These are phyloP conservation scores for Idris sp. DNA, from an alignment of 1,140 invertebrate genomes.

Conservation along the genomic window DNA sequence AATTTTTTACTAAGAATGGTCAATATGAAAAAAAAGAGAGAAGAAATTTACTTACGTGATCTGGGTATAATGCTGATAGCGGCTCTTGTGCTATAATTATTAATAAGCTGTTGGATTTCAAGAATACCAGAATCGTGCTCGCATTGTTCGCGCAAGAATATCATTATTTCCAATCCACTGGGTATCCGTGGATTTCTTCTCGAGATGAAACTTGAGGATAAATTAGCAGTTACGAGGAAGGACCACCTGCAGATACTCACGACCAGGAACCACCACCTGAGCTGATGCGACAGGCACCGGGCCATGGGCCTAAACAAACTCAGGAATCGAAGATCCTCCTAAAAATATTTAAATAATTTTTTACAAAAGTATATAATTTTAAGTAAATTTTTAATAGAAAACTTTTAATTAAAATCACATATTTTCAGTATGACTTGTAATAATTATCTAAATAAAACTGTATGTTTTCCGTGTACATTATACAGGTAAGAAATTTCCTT, in stretches of 20 bases:
- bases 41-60: constrained; percentile 67
- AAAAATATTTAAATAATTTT: too few relatives aligned
- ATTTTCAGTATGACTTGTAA: too few relatives aligned
- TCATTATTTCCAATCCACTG: constrained; percentile 64
- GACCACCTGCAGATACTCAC: constrained; percentile 67
- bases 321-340: constrained; percentile 37
- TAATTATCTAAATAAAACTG: too few relatives aligned
- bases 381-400: too few relatives aligned
- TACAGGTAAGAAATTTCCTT: too few relatives aligned
- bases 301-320: constrained; percentile 72
- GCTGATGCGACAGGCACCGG: constrained; percentile 72
- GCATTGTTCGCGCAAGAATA: constrained; percentile 73
- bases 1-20: too few relatives aligned
- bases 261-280: constrained; percentile 74
- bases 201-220: constrained; percentile 46
- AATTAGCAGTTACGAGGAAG: constrained; percentile 53
- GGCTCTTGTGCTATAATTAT: constrained; percentile 57
- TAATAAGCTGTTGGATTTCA: constrained; percentile 67
- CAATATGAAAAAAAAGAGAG: neutral
- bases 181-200: constrained; percentile 26
- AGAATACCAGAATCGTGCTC: constrained; percentile 59
- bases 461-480: too few relatives aligned
- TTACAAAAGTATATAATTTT: too few relatives aligned
- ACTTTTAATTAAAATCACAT: too few relatives aligned
- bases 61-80: constrained; percentile 68